A percentile compares a stretch with the other conserved stretches of the same genome.
phyloP scores from a whole-genome alignment of 2,797 vertebrate genomes.

The Brachyrhaphis roseni region DNA sequence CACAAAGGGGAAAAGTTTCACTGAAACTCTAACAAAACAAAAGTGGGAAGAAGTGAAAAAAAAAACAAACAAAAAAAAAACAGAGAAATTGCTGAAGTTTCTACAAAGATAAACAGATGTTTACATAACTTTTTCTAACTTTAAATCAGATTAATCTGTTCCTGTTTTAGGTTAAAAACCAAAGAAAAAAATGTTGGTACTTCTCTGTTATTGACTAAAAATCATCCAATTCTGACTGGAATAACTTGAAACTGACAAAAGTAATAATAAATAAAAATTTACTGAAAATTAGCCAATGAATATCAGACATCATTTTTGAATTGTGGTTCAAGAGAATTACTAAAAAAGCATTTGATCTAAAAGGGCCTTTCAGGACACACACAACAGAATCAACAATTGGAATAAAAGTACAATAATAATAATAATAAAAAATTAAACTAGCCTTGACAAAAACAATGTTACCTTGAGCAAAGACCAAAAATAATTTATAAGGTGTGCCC shows the following conservation, averaged over 20 bases:
- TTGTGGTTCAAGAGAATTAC: not conserved
- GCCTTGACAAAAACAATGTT: too few relatives aligned
- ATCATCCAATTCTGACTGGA: not conserved
- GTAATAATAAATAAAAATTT: not conserved
- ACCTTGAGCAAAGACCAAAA: too few relatives aligned
- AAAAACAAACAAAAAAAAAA: too few relatives aligned
- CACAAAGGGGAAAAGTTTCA: not conserved
- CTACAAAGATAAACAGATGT: not conserved
- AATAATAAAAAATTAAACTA: too few relatives aligned
- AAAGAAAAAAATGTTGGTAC: not conserved
- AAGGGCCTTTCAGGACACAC: too few relatives aligned
- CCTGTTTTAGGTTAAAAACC: not conserved
- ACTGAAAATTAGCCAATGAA: not conserved
- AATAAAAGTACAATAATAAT: too few relatives aligned
- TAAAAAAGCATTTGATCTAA: too few relatives aligned
- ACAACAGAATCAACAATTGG: too few relatives aligned
- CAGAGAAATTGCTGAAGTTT: not conserved
- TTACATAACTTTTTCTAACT: not conserved
- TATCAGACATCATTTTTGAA: not conserved
- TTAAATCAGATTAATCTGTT: not conserved
- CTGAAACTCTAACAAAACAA: conserved; percentile 30
- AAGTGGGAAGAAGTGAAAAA: not conserved
- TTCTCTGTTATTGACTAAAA: not conserved
- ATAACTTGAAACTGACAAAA: not conserved
- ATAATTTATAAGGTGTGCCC: too few relatives aligned